Conservation (phyloP, 1,140 invertebrate species). For the Pseudomyrmex gracilis region DNA sequence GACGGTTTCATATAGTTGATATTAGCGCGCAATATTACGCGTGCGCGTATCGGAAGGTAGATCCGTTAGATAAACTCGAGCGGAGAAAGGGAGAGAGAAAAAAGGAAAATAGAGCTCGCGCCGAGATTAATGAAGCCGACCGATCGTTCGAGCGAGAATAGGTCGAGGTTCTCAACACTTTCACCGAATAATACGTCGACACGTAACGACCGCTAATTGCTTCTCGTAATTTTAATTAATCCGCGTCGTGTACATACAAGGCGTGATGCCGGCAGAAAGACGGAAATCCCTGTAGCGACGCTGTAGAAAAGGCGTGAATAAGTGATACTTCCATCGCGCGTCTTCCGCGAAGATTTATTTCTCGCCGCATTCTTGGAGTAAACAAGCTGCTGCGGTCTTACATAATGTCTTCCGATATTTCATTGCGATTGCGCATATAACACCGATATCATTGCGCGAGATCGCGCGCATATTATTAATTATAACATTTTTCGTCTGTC, state of each 20-base stretch:
- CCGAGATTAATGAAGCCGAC: conserved; percentile 49
- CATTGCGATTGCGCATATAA: conserved; percentile 46
- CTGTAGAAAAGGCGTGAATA: conserved; percentile 47
- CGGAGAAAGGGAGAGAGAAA: conserved; percentile 27
- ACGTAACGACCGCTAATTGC: conserved; percentile 70
- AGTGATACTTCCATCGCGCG: conserved; percentile 26
- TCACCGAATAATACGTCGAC: conserved; percentile 72
- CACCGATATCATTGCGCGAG: background rate
- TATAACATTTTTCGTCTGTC: conserved; percentile 22
- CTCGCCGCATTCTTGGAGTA: conserved; percentile 9
- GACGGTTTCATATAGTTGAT: conserved; percentile 14
- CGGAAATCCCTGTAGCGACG: conserved; percentile 53
- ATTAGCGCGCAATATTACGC: conserved; percentile 36
- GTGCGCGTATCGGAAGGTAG: conserved; percentile 59
- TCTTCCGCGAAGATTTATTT: conserved; percentile 49
- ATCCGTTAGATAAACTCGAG: conserved; percentile 53
- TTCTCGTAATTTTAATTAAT: conserved; percentile 69
- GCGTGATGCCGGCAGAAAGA: conserved; percentile 20
- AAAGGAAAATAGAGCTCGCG: conserved; percentile 33
- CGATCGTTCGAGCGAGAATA: conserved; percentile 21
- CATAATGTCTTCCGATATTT: conserved; percentile 47
- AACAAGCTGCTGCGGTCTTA: conserved; percentile 47
- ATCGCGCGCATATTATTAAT: conserved; percentile 32
- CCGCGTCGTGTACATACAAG: conserved; percentile 36
- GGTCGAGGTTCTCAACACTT: conserved; percentile 74